phyloP scores from a whole-genome alignment of 2,888 invertebrate species.

The Villa cingulata region DNA sequence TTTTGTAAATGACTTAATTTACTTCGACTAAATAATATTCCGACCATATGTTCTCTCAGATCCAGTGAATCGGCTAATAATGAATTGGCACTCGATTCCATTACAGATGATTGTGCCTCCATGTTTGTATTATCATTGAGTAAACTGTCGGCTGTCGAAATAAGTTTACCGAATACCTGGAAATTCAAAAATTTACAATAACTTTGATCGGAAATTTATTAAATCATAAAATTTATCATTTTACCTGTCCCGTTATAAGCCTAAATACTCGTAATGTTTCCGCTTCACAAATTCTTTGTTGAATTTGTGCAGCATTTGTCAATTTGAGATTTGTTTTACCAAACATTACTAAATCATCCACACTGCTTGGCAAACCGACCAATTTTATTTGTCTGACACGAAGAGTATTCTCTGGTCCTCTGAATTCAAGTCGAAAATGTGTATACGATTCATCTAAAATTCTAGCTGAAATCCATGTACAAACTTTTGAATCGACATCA shows the following conservation, averaged over 20 bases:
- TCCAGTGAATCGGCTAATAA: constrained; percentile 45
- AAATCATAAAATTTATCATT: constrained; percentile 2
- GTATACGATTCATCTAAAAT: constrained; percentile 40
- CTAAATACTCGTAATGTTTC: constrained; percentile 88
- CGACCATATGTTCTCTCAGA: constrained; percentile 89
- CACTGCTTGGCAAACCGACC: constrained; percentile 42
- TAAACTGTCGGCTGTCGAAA: constrained; percentile 37
- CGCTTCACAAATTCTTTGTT: constrained; percentile 76
- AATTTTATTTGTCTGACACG: constrained; percentile 71
- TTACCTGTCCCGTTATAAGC: constrained; percentile 75
- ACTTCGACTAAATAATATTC: constrained; percentile 86
- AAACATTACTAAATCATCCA: constrained; percentile 15
- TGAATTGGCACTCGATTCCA: constrained; percentile 26
- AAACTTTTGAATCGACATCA: constrained; percentile 74
- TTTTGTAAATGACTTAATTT: constrained; percentile 86
- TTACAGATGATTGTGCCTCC: constrained; percentile 23
- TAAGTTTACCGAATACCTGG: constrained; percentile 79
- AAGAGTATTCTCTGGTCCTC: constrained; percentile 82
- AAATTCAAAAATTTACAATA: constrained; percentile 12
- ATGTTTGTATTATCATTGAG: constrained; percentile 23
- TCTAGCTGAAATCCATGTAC: constrained; percentile 84
- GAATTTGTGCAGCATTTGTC: constrained; percentile 41
- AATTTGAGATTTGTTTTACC: constrained; percentile 26
- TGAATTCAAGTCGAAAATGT: constrained; percentile 67
- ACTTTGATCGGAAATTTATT: not conserved